These are phyloP conservation scores for Ficedula albicollis DNA, from an alignment of 2,797 vertebrate species.

Conservation along the genomic window DNA sequence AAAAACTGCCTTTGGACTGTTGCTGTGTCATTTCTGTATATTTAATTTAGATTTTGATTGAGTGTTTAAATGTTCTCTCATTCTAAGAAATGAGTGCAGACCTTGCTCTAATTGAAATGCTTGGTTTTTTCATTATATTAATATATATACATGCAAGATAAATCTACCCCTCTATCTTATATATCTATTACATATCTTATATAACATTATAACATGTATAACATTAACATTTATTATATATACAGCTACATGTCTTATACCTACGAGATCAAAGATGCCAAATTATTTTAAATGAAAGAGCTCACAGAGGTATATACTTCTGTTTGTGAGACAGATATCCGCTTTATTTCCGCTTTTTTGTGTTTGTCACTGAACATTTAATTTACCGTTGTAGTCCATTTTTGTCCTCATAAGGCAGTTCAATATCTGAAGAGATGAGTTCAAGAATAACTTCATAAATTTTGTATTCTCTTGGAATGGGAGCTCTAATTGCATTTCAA, in stretches of 20 bases:
- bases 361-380: not conserved
- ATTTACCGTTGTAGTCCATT: not conserved
- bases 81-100: not conserved
- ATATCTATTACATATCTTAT: not conserved
- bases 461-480: not conserved
- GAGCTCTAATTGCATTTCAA: not conserved
- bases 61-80: not conserved
- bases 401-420: not conserved
- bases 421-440: not conserved
- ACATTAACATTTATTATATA: not conserved
- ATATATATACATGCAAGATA: too few relatives aligned
- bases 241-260: not conserved
- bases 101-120: not conserved
- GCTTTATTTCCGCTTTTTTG: not conserved
- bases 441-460: slow-evolving; percentile 8
- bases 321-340: not conserved
- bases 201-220: not conserved
- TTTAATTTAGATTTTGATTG: not conserved
- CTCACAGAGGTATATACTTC: not conserved
- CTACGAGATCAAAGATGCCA: not conserved
- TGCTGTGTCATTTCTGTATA: not conserved
- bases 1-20: not conserved
- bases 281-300: not conserved
- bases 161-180: not conserved
- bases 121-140: not conserved